Evolutionary conservation across 2,888 invertebrate genomes (phyloP), one percentile per base, ranked within the genome.

Genomic region (Eucera pruinosa): DNA sequence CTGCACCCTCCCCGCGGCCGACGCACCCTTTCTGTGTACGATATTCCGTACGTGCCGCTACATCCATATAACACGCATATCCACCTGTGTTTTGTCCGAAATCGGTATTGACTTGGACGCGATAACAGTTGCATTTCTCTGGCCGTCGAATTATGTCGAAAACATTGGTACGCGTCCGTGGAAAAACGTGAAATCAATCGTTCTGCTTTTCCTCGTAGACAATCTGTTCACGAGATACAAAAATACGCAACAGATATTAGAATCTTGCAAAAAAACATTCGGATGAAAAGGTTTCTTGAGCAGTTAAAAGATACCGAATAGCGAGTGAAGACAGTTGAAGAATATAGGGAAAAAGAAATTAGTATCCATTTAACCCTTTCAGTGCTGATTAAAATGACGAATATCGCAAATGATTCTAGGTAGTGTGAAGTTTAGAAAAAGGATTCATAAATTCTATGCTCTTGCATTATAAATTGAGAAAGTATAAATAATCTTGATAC

Each of bases 71-170:
- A 30, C 33, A 50, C 67, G 45, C 18, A 57, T 27, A 67, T 60
- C 62, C 65, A 66, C 57, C 71, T 70, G 69, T 75, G 66, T 83
- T 83, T 84, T 82, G 70, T 69, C 65, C 80, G 72, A 80, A 74
- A 83, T 83, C 77, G 68, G 52, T 83, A 72, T 83, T 80, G 83
- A 83, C 81, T 83, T 83, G 70, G 45, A 50, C 45, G 25, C 79
- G 66, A 78, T 70, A 82, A 80, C 74, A 81, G 71, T 80, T 78
- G 79, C 71, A 75, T 66, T 67, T 74, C 54, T 47, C 48, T 23
- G 62, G 61, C 47, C 52, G 67, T 62, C 62, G 73, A 73, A 66
- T 82, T 80, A 71, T 77, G 67, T 65, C 50, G 61, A 80, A 72
- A 82, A 72, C 45, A 71, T 80, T 72, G 69, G 48, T 50, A 43